Evolutionary conservation across 2,797 vertebrate species (phyloP).

Genomic region (Australoheros facetus): DNA sequence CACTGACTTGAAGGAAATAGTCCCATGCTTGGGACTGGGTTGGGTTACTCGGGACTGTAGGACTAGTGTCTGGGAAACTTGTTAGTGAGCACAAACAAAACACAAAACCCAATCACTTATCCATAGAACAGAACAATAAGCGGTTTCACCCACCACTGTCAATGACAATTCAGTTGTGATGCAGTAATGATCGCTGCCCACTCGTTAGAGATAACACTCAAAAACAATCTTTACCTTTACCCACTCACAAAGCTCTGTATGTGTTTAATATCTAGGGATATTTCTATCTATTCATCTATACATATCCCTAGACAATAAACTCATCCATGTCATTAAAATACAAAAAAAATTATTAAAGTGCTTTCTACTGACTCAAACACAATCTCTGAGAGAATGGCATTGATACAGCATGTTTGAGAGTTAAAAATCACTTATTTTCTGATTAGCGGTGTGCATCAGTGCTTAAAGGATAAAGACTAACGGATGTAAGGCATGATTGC

Average conservation of each 20-base stretch:
- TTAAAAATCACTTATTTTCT: slow-evolving; percentile 76
- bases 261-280: slow-evolving; percentile 48
- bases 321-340: slow-evolving; percentile 71
- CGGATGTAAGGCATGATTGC: slow-evolving; percentile 80
- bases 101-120: slow-evolving; percentile 76
- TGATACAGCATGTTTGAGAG: slow-evolving; percentile 77
- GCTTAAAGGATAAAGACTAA: slow-evolving; percentile 73
- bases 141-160: slow-evolving; percentile 64
- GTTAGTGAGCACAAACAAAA: slow-evolving; percentile 81
- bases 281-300: slow-evolving; percentile 28
- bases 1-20: slow-evolving; percentile 62
- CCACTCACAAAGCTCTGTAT: slow-evolving; percentile 64
- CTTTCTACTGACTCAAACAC: slow-evolving; percentile 80
- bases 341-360: slow-evolving; percentile 77
- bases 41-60: slow-evolving; percentile 57
- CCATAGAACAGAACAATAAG: slow-evolving; percentile 75
- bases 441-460: slow-evolving; percentile 80
- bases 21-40: slow-evolving; percentile 61
- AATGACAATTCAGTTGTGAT: slow-evolving; percentile 64
- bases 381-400: slow-evolving; percentile 76
- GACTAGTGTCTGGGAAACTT: slow-evolving; percentile 63
- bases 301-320: slow-evolving; percentile 38
- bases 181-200: slow-evolving; percentile 56
- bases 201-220: slow-evolving; percentile 60
- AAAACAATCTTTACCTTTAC: slow-evolving; percentile 66